These are phyloP conservation scores for Mormoops blainvillei DNA, from an alignment of 2,113 vertebrate species.

Conservation along the genomic window DNA sequence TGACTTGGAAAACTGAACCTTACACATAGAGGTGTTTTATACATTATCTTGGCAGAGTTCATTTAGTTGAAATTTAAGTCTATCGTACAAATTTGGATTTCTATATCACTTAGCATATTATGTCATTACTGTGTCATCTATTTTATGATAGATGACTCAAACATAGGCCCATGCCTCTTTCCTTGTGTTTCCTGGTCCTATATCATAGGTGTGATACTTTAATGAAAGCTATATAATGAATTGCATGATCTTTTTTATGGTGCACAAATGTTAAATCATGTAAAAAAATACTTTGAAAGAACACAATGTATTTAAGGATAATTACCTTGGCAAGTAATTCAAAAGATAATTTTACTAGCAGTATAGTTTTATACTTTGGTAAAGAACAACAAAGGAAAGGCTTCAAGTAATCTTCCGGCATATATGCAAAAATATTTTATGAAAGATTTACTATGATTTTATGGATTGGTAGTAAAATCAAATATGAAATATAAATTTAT, in stretches of 20 bases:
- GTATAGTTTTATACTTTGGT: neutral
- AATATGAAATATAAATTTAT: neutral
- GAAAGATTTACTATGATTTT: neutral
- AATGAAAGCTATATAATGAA: neutral
- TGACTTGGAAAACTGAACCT: neutral
- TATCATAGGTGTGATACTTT: neutral
- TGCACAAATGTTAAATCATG: neutral
- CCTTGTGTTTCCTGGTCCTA: neutral
- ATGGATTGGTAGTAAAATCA: neutral
- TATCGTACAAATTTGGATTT: neutral
- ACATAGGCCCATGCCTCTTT: neutral
- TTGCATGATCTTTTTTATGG: neutral
- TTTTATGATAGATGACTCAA: neutral
- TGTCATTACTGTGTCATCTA: neutral
- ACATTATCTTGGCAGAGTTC: neutral
- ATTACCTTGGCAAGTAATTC: neutral
- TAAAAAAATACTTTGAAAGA: constrained; percentile 3
- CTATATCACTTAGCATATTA: neutral
- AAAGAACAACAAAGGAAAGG: neutral
- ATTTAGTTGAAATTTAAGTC: neutral
- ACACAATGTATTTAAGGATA: neutral
- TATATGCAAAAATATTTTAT: neutral
- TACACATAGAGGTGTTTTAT: neutral
- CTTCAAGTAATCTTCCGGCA: neutral
- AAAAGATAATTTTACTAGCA: neutral